phyloP scores from a whole-genome alignment of 2,888 invertebrate species.

The Apomyelois bistriatella region DNA sequence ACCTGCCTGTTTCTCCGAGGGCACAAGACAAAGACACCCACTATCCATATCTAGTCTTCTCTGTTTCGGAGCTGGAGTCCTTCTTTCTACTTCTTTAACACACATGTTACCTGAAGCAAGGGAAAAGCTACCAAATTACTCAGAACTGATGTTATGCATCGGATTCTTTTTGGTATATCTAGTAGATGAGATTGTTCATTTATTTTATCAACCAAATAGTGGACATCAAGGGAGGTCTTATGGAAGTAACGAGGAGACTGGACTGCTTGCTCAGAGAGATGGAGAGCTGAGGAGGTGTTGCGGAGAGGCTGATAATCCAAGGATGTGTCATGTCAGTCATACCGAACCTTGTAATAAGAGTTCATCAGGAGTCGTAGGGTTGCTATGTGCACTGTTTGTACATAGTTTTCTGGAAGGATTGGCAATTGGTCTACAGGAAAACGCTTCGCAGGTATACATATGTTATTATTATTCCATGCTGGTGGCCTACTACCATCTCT shows the following conservation, averaged over 20 bases:
- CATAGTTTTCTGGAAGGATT: slow-evolving; percentile 90
- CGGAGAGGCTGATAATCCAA: slow-evolving; percentile 55
- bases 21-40: slow-evolving; percentile 79
- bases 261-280: slow-evolving; percentile 40
- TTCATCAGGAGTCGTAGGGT: slow-evolving; percentile 82
- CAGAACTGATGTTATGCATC: slow-evolving; percentile 83
- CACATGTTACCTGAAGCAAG: slow-evolving; percentile 91
- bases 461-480: too few species aligned
- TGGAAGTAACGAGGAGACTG: slow-evolving; percentile 48
- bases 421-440: slow-evolving; percentile 88
- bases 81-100: slow-evolving; percentile 86
- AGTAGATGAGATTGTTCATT: slow-evolving; percentile 86
- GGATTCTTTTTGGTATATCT: slow-evolving; percentile 87
- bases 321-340: slow-evolving; percentile 84
- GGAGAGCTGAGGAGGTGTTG: slow-evolving; percentile 52
- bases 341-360: slow-evolving; percentile 82
- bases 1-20: slow-evolving; percentile 82
- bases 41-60: slow-evolving; percentile 84
- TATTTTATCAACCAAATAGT: slow-evolving; percentile 71
- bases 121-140: slow-evolving; percentile 76
- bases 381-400: slow-evolving; percentile 86
- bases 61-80: slow-evolving; percentile 90
- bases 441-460: slow-evolving; percentile 82
- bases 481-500: too few species aligned
- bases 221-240: slow-evolving; percentile 29